Conservation (phyloP, 1,140 invertebrate genomes). For the Platyscapa corneri region DNA sequence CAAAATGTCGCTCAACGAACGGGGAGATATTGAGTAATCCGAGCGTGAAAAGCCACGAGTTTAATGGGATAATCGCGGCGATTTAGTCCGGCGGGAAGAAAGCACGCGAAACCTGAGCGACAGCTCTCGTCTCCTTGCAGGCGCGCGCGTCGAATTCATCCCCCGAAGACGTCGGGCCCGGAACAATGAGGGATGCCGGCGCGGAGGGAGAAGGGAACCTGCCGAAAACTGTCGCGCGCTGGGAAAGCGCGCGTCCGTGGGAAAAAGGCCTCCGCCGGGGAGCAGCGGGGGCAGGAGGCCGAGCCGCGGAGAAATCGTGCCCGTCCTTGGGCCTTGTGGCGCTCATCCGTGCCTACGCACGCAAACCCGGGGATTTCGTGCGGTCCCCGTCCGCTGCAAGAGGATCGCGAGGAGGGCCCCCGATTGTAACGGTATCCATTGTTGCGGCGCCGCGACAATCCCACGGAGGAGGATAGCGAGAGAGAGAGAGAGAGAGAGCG, state of each 20-base stretch:
- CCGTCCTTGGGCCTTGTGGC: background rate
- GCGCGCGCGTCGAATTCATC: background rate
- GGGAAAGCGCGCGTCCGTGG: conserved; percentile 20
- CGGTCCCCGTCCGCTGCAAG: background rate
- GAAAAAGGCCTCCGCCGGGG: background rate
- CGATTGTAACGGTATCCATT: conserved; percentile 65
- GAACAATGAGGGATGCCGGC: background rate
- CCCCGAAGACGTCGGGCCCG: background rate
- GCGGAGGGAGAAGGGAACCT: background rate
- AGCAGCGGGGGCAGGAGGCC: too few relatives aligned
- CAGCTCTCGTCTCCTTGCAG: background rate
- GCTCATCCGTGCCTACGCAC: conserved; percentile 13
- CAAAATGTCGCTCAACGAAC: too few relatives aligned
- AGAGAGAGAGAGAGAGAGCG: background rate
- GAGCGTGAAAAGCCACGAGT: background rate
- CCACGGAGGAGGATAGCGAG: conserved; percentile 53
- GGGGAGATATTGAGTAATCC: background rate
- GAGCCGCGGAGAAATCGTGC: conserved; percentile 7
- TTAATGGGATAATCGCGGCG: background rate
- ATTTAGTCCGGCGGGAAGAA: background rate
- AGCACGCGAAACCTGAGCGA: background rate
- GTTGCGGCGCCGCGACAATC: conserved; percentile 60
- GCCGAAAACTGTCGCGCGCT: conserved; percentile 15
- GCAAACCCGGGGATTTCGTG: conserved; percentile 6
- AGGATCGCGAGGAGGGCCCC: conserved; percentile 15